These are phyloP conservation scores for Amniataba percoides DNA, from an alignment of 2,797 vertebrate genomes.

Conservation along the genomic window DNA sequence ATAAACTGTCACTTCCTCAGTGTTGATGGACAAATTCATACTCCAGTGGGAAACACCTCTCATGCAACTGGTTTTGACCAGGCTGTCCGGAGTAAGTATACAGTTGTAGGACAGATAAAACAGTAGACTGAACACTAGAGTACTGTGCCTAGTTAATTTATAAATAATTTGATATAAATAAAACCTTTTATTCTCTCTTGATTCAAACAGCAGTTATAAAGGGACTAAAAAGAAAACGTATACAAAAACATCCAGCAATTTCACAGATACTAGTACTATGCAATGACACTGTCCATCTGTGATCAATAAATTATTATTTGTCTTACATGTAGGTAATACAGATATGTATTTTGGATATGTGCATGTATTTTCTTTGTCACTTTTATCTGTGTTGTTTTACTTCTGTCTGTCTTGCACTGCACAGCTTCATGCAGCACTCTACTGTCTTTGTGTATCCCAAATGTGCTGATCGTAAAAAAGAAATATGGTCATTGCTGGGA, in stretches of 20 bases:
- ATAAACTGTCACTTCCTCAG: conserved; percentile 75
- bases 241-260: no score
- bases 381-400: not conserved
- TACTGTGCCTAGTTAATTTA: not conserved
- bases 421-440: not conserved
- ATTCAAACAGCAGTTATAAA: not conserved
- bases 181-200: not conserved
- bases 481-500: conserved; percentile 53
- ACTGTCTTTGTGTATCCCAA: conserved; percentile 40
- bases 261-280: no score
- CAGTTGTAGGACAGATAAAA: conserved; percentile 13
- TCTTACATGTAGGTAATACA: not conserved
- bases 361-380: not conserved
- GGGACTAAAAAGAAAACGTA: not conserved
- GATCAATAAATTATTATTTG: no score
- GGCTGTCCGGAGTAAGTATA: not conserved
- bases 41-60: conserved; percentile 68
- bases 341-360: not conserved
- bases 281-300: no score
- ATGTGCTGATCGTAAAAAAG: conserved; percentile 53
- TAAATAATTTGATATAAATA: not conserved
- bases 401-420: not conserved
- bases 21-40: conserved; percentile 70
- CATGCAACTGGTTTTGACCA: conserved; percentile 21
- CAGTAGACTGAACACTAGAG: not conserved